These are phyloP conservation scores for Onychomys leucogaster DNA, from an alignment of 2,797 vertebrate genomes.

Conservation along the genomic window DNA sequence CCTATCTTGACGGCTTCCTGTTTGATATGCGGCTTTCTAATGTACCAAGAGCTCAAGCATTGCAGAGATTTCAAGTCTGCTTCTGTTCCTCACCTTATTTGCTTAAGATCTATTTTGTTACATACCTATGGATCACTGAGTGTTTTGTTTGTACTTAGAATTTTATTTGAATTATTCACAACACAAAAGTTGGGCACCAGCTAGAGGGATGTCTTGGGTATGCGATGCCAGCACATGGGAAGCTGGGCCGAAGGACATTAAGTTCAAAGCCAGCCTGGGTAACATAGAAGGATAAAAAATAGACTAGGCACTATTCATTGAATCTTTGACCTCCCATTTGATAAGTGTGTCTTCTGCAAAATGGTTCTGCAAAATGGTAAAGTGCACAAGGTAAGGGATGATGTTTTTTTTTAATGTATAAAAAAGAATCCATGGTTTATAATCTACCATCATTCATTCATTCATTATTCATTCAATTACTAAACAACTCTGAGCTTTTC, in stretches of 20 bases:
- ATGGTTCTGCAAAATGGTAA: not conserved
- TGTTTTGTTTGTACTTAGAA: conserved; percentile 33
- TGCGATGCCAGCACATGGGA: not conserved
- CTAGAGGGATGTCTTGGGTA: not conserved
- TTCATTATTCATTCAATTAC: not conserved
- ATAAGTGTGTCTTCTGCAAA: not conserved
- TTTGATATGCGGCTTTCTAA: not conserved
- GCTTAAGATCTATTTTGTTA: conserved; percentile 16
- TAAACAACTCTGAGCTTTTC: conserved; percentile 14
- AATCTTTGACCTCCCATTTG: not conserved
- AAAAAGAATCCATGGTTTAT: not conserved
- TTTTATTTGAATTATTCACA: conserved; percentile 48
- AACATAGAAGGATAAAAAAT: not conserved
- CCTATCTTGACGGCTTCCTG: not conserved
- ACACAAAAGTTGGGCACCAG: not conserved
- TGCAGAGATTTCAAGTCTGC: not conserved
- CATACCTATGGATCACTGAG: not conserved
- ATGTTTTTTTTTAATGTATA: conserved; percentile 33
- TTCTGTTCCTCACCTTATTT: not conserved
- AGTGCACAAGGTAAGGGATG: not conserved
- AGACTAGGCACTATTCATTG: not conserved
- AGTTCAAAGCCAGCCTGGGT: not conserved
- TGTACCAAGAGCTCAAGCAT: not conserved
- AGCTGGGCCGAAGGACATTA: fast-evolving
- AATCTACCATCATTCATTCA: not conserved